Base-by-base conservation (phyloP, 2,113 vertebrate species). In the Theropithecus gelada region DNA sequence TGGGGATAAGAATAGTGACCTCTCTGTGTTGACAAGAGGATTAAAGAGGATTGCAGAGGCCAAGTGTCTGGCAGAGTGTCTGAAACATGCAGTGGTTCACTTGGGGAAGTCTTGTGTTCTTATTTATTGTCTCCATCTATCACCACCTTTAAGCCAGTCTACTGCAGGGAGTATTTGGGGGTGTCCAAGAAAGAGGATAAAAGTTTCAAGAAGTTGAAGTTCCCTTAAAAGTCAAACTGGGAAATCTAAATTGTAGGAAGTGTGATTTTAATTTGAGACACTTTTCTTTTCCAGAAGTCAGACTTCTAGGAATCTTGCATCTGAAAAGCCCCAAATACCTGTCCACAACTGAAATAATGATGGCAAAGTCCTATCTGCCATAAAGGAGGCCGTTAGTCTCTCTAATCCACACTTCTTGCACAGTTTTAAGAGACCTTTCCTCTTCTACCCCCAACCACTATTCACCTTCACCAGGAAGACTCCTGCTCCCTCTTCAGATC, bases 1-100 rank as follows among this genome's bases (percentile, higher is more conserved):
- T 2, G 30, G 3, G 18, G 25, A 14, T 6, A 14, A 57, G 11
- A 88, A 25, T 1, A 38, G 23, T 18, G 11, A 45, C 81, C 20
- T 38, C 4, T 20, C 1, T 3, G 79, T 10, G 45, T 6, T 81
- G 61, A 90, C 3, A 4, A 1, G 4, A 32, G 43, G 73, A 50
- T 88, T 70, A 18, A 50, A 66, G 38, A 38, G 52, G 35, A 7
- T 30, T 11, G 59, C 2, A 6, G 59, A 27, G 20, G 50, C 18
- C 20, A 40, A 1, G 23, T 16, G 30, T 75, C 86, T 30, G 43
- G 17, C 35, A 40, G 12, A 48, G 17, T 18, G n/a, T 50, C 66
- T 86, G 61, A 13, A 16, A 4, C 0, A 35, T 1, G 2, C 0
- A 0, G 72, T 22, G n/a, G 23, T 16, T 70, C 50, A 50, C 11